Conservation (phyloP, 2,797 vertebrate species). For the Rousettus madagascariensis region DNA sequence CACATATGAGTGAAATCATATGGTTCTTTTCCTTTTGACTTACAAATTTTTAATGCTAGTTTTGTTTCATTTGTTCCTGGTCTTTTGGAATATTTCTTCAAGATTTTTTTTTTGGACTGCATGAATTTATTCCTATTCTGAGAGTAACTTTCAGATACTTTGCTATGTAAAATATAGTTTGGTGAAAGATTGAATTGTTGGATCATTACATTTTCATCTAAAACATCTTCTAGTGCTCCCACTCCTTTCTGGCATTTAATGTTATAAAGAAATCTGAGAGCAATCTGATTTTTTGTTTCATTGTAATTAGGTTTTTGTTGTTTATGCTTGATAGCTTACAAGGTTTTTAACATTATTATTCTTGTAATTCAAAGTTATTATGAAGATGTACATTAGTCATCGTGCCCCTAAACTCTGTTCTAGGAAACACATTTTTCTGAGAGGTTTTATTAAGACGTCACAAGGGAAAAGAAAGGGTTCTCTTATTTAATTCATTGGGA, state of each 20-base stretch:
- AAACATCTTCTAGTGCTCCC: neutral
- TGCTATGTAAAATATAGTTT: slow-evolving; percentile 25
- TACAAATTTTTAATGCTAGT: slow-evolving; percentile 6
- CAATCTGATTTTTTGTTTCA: neutral
- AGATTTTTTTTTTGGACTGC: neutral
- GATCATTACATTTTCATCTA: neutral
- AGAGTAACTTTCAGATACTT: neutral
- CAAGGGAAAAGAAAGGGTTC: neutral
- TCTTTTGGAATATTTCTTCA: neutral
- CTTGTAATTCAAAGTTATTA: neutral
- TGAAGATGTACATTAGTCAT: neutral
- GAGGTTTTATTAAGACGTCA: neutral
- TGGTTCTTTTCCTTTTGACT: neutral
- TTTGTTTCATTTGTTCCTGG: neutral
- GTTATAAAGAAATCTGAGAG: neutral
- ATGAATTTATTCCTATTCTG: neutral
- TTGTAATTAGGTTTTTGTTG: neutral
- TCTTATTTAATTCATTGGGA: neutral
- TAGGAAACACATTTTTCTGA: neutral
- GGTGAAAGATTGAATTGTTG: neutral
- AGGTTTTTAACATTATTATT: slow-evolving; percentile 9
- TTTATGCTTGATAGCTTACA: neutral
- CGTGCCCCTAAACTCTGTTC: neutral
- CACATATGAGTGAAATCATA: neutral
- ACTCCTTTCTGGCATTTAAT: neutral